Base-by-base conservation (phyloP, 2,797 vertebrate species). In the Parauchenoglanis punctatus region DNA sequence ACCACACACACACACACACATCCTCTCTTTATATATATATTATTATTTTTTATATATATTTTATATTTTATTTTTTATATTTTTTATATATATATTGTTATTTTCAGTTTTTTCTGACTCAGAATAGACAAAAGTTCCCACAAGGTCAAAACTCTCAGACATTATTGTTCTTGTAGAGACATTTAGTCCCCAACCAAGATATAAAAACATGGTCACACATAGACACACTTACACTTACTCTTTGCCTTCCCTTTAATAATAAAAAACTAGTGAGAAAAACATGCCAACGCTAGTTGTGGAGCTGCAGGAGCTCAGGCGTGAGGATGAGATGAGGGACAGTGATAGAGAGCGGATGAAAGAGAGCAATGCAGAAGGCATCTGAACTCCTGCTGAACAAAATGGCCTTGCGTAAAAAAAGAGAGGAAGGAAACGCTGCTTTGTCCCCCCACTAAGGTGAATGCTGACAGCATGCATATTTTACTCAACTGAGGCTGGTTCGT, bases 301-400 rank as follows among this genome's bases (percentile, higher is more conserved):
- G 61, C 61, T 1, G 56, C 28, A 67, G 52, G 81, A 84, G 88
- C 86, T 87, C 84, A 89, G 86, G 81, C 87, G 72, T 81, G 70
- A 65, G 83, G 59, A 65, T 40, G 76, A 85, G 65, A 85, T 70
- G 83, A 73, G 85, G 85, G 35, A 52, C 78, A 77, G 87, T 65
- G 77, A 88, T 67, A 61, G 87, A 88, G 88, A 59, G 70, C 61
- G n/a, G 63, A 90, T 83, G 61, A 87, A 86, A 89, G 87, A 35
- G 87, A 72, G 28, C 10, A 23, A 84, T 68, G 67, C 18, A 70
- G 82, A 84, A 70, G n/a, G 68, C 85, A 86, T 78, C 85, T 86
- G 85, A 4, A 40, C 85, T 82, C 67, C 56, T 7, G n/a, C 70
- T 75, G 52, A 81, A 86, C 85, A 82, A 81, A 82, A 72, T 23